Percentiles rank a stretch among this genome's conserved stretches.
Evolutionary conservation across 1,140 invertebrate genomes (phyloP).

Genomic region (Augochlora pura): DNA sequence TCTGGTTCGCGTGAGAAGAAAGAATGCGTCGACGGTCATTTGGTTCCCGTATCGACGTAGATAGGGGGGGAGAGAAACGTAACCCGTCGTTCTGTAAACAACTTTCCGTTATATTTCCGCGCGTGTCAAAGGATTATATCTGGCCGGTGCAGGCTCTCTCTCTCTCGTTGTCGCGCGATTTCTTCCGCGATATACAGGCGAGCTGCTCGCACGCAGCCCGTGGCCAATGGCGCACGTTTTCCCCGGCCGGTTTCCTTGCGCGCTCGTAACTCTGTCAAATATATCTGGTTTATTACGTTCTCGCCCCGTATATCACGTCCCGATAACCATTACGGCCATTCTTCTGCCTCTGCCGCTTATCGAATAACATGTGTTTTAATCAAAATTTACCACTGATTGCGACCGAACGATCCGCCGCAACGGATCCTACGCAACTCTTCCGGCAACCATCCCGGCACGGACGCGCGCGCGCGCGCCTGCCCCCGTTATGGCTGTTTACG

Average conservation of each 20-base stretch:
- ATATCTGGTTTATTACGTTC: constrained; percentile 40
- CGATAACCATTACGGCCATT: constrained; percentile 42
- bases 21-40: not conserved
- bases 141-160: too few relatives aligned
- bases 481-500: too few relatives aligned
- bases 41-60: not conserved
- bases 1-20: not conserved
- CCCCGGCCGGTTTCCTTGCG: constrained; percentile 4
- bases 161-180: constrained; percentile 25
- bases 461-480: too few relatives aligned
- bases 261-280: constrained; percentile 48
- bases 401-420: not conserved
- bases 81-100: too few relatives aligned
- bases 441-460: too few relatives aligned
- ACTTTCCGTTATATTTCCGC: too few relatives aligned
- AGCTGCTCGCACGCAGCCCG: not conserved
- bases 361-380: constrained; percentile 2
- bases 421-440: too few relatives aligned
- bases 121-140: constrained; percentile 17
- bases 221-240: constrained; percentile 27
- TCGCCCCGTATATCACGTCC: constrained; percentile 25
- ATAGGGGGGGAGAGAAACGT: too few relatives aligned
- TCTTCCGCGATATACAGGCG: constrained; percentile 10
- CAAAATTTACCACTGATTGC: constrained; percentile 18
- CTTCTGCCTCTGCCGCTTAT: not conserved